These are phyloP conservation scores for Cladopsammia gracilis DNA, from an alignment of 64 coral and sea anemone species.

Conservation along the genomic window DNA sequence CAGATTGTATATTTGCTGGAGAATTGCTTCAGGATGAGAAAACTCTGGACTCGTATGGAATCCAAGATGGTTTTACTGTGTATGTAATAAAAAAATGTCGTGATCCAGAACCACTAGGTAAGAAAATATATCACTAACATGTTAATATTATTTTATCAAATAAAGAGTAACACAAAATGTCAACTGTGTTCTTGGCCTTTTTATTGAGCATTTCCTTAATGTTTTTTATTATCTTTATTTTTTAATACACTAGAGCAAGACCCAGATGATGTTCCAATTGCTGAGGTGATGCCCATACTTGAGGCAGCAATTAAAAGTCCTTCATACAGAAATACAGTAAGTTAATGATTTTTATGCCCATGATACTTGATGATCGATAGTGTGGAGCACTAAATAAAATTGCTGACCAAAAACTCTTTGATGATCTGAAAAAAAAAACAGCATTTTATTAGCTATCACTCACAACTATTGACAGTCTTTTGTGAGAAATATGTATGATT, in stretches of 20 bases:
- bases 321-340: slow-evolving; percentile 85
- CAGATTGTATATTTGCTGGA: slow-evolving; percentile 93
- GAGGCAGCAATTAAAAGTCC: slow-evolving; percentile 84
- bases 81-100: slow-evolving; percentile 71
- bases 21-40: slow-evolving; percentile 77
- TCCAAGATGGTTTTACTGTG: slow-evolving; percentile 90
- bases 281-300: slow-evolving; percentile 81
- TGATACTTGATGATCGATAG: too few species aligned
- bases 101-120: slow-evolving; percentile 82
- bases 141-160: too few species aligned
- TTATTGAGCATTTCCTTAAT: too few species aligned
- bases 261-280: slow-evolving; percentile 61
- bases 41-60: slow-evolving; percentile 74
- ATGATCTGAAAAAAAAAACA: too few species aligned
- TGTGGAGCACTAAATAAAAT: too few species aligned
- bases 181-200: background rate
- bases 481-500: too few species aligned
- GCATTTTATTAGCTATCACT: too few species aligned
- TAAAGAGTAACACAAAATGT: background rate
- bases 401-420: too few species aligned
- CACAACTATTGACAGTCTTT: too few species aligned
- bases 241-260: slow-evolving; percentile 72
- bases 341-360: background rate
- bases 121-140: background rate
- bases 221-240: background rate